A percentile compares a stretch with the other conserved stretches of the same genome.
These are phyloP conservation scores for Eurosta solidaginis DNA, from an alignment of 1,140 invertebrate species.

Conservation along the genomic window DNA sequence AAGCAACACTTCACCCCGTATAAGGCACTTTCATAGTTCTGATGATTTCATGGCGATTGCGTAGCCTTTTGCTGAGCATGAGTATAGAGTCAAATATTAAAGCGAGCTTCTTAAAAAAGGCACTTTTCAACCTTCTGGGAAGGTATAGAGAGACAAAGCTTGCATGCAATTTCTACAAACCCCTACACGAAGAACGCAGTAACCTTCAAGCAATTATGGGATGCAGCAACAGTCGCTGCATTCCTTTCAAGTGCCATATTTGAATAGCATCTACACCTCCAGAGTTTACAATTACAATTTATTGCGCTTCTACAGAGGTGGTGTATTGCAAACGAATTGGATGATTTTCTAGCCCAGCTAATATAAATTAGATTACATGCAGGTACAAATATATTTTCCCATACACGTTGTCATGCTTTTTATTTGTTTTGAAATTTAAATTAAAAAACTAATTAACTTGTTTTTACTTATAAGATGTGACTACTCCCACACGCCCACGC, in stretches of 20 bases:
- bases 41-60: no score
- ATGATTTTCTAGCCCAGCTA: background rate
- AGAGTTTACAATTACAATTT: background rate
- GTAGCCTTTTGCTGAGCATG: no score
- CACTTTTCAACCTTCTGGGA: no score
- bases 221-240: background rate
- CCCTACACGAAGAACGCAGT: no score
- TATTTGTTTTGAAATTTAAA: background rate
- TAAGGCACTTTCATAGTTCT: no score
- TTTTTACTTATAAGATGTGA: background rate
- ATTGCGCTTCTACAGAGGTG: background rate
- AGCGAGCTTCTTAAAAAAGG: no score
- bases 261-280: background rate
- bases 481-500: background rate
- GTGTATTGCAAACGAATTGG: background rate
- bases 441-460: conserved; percentile 24
- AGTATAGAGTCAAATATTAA: no score
- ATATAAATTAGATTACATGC: background rate
- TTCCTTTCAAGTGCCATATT: background rate
- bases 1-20: no score
- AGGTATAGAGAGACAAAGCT: no score
- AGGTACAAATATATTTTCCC: background rate
- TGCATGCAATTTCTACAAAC: no score
- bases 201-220: background rate
- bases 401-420: background rate